Evolutionary conservation across 1,140 invertebrate genomes (phyloP), one percentile per base, ranked within the genome.

Genomic region (Plodia interpunctella): DNA sequence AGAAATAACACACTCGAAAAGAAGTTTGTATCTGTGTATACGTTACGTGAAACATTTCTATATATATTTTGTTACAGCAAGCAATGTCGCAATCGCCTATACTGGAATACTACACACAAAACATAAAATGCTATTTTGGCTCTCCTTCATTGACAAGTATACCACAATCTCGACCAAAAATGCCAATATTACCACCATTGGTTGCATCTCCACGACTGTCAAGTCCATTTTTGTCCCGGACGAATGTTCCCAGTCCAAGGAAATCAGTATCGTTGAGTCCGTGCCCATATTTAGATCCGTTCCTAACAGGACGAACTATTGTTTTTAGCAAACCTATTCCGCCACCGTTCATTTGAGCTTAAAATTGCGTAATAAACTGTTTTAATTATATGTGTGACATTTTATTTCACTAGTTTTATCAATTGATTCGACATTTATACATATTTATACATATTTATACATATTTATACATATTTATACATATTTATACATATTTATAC

Each of bases 261-360:
- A 1, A 20, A 19, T 13, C 49, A 5, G 5, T 13, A 5, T 11
- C 20, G 18, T 0, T 18, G 11, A 53, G 20, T 53, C 51, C 51
- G 4, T 25, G 1, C 5, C 51, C 19, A 2, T 21, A 20, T 21
- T 51, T 20, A 20, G 15, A 20, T 20, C 49, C 49, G 19, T 51
- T 51, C 11, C 6, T 51, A 15, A 1, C 49, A 1, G 19, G 49
- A 0, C 6, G 2, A 53, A n/a, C 15, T 25, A 5, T 53, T 2
- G 3, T 5, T 25, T 53, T 15, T 15, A 53, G 19, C 13, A 53
- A 53, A 25, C 44, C 52, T 5, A 57, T 53, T 9, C 35, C 56
- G 8, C 61, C 61, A 35, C 57, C 57, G 3, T 50, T 50, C 8
- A 50, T 57, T 25, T 57, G 49, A 57, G n/a, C n/a, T n/a, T n/a